Conservation (phyloP, 1,140 invertebrate genomes). For the Drosophila mojavensis region DNA sequence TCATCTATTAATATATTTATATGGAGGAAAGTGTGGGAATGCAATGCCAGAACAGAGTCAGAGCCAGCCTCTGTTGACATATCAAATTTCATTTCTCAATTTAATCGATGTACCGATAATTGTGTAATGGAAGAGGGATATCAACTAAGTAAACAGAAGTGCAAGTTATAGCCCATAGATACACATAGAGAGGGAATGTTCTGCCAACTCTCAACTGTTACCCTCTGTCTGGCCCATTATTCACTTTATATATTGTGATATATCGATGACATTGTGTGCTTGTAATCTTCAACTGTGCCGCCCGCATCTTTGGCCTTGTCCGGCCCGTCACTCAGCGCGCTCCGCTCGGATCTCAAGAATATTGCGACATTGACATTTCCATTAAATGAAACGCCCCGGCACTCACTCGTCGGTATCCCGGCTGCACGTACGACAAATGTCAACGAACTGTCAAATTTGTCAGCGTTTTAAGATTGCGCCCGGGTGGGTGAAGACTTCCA, state of each 20-base stretch:
- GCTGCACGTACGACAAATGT: constrained; percentile 54
- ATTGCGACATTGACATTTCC: constrained; percentile 66
- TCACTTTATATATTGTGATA: background rate
- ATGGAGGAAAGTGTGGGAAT: no score
- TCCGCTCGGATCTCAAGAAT: constrained; percentile 26
- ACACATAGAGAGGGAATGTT: no score
- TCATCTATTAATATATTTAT: background rate
- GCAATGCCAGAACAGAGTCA: no score
- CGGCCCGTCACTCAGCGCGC: background rate
- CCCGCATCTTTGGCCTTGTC: constrained; percentile 22
- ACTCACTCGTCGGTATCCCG: background rate
- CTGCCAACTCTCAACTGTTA: no score
- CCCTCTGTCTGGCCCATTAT: no score
- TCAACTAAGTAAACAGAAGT: no score
- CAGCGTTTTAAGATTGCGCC: constrained; percentile 32
- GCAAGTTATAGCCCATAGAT: no score
- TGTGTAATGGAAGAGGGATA: no score
- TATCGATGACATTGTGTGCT: constrained; percentile 5
- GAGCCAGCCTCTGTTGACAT: no score
- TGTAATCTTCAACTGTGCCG: constrained; percentile 6
- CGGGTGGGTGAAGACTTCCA: background rate
- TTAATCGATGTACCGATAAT: no score
- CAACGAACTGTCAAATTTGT: constrained; percentile 77
- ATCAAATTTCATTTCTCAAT: no score
- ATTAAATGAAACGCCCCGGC: constrained; percentile 40